Percentiles rank a stretch among this genome's conserved stretches.
phyloP scores from a whole-genome alignment of 2,888 invertebrate species.

The Erynnis tages region DNA sequence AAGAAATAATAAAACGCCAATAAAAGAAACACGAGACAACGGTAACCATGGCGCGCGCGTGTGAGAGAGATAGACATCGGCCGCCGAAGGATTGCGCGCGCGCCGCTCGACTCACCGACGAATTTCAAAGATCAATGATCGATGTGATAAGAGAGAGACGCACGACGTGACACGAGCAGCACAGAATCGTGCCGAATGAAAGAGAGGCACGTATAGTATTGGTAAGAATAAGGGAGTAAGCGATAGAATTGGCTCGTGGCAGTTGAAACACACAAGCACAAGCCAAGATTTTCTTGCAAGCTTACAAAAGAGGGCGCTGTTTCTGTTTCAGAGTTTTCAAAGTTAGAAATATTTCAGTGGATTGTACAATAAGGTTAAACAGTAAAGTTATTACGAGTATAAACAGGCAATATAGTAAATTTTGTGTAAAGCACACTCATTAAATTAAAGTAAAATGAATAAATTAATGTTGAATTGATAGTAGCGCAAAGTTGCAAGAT shows the following conservation, averaged over 20 bases:
- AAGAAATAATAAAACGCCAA: constrained; percentile 82
- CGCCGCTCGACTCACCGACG: constrained; percentile 76
- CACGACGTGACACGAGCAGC: constrained; percentile 47
- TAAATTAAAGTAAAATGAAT: too few species aligned
- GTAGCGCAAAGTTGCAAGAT: too few species aligned
- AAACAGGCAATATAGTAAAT: too few species aligned
- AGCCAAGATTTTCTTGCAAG: constrained; percentile 15
- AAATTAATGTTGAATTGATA: too few species aligned
- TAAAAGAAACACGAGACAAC: constrained; percentile 79
- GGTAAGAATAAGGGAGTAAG: constrained; percentile 38
- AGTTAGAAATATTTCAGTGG: not conserved
- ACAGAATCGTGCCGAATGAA: constrained; percentile 45
- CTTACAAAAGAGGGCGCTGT: constrained; percentile 61
- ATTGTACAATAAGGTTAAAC: too few species aligned
- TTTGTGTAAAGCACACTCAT: too few species aligned
- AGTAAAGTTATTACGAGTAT: too few species aligned
- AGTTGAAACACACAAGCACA: constrained; percentile 30
- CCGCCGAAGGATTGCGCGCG: constrained; percentile 69
- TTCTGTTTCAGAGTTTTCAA: not conserved
- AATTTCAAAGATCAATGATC: constrained; percentile 81
- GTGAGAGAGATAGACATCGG: constrained; percentile 62
- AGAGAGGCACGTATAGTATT: constrained; percentile 41
- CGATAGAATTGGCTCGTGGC: constrained; percentile 69
- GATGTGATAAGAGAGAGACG: constrained; percentile 72
- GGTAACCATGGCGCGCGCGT: constrained; percentile 60